These are phyloP conservation scores for Nasonia vitripennis DNA, from an alignment of 1,140 invertebrate genomes.

Conservation along the genomic window DNA sequence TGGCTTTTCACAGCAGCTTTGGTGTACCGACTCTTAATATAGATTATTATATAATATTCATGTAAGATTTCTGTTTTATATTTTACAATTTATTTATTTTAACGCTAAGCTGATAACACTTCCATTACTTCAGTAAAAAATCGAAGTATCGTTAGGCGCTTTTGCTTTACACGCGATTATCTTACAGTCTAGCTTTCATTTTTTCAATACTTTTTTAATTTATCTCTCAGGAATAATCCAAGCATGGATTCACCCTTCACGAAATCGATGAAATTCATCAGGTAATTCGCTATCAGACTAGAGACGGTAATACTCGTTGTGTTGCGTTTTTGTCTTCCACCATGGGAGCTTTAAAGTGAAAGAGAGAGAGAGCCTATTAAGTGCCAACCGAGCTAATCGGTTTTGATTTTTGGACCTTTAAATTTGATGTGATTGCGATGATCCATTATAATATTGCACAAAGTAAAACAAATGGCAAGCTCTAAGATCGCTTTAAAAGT, in stretches of 20 bases:
- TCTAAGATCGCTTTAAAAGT: neutral
- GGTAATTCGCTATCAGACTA: constrained; percentile 59
- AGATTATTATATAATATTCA: constrained; percentile 41
- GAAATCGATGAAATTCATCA: constrained; percentile 58
- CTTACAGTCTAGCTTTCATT: constrained; percentile 52
- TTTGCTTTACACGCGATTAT: constrained; percentile 50
- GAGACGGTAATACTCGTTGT: constrained; percentile 68
- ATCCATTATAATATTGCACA: neutral
- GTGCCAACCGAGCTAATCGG: constrained; percentile 9
- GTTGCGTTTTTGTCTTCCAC: constrained; percentile 55
- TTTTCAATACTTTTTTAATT: constrained; percentile 42
- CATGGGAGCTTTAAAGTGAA: neutral
- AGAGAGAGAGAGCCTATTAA: neutral
- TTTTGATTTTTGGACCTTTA: neutral
- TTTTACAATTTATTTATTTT: constrained; percentile 28
- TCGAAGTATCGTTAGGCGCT: constrained; percentile 44
- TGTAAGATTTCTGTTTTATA: neutral
- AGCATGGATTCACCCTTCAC: constrained; percentile 49
- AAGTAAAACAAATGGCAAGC: neutral
- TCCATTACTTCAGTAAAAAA: constrained; percentile 55
- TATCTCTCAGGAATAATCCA: constrained; percentile 56
- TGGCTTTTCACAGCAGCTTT: neutral
- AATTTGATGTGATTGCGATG: neutral
- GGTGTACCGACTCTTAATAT: constrained; percentile 15
- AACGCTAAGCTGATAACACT: constrained; percentile 50